phyloP scores from a whole-genome alignment of 1,140 invertebrate genomes.

The Diorhabda carinulata region DNA sequence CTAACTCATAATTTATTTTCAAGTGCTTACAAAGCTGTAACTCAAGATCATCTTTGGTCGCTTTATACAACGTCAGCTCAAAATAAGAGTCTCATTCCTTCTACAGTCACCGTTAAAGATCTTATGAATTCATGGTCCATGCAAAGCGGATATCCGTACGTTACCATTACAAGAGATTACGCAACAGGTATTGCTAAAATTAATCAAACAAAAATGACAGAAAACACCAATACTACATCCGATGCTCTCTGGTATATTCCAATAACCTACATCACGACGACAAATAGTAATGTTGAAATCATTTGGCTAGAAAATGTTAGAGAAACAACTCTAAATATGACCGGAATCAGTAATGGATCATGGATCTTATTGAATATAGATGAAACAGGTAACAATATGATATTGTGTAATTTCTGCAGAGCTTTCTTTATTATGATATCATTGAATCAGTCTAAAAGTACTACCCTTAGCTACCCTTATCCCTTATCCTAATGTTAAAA shows the following conservation, averaged over 20 bases:
- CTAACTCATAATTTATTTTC: constrained; percentile 3
- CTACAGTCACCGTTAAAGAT: constrained; percentile 45
- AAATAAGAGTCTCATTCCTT: constrained; percentile 33
- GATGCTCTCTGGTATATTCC: constrained; percentile 53
- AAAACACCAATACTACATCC: constrained; percentile 28
- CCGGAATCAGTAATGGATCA: constrained; percentile 21
- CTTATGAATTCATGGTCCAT: constrained; percentile 62
- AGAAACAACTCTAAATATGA: constrained; percentile 29
- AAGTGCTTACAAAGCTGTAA: constrained; percentile 36
- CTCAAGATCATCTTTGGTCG: constrained; percentile 38
- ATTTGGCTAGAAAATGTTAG: constrained; percentile 45
- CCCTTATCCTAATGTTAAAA: constrained; percentile 37
- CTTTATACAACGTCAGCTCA: constrained; percentile 28
- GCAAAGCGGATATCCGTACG: constrained; percentile 62
- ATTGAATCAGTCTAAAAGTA: no score
- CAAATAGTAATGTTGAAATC: constrained; percentile 36
- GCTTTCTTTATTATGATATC: no score
- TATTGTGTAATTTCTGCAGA: background rate
- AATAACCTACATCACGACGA: constrained; percentile 49
- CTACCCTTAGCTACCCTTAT: background rate
- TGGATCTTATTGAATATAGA: constrained; percentile 58
- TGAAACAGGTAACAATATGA: constrained; percentile 46
- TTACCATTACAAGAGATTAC: constrained; percentile 57
- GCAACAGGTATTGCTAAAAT: constrained; percentile 35
- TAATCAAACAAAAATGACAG: constrained; percentile 33